Evolutionary conservation across 1,140 invertebrate genomes (phyloP).

Genomic region (Cepaea nemoralis): DNA sequence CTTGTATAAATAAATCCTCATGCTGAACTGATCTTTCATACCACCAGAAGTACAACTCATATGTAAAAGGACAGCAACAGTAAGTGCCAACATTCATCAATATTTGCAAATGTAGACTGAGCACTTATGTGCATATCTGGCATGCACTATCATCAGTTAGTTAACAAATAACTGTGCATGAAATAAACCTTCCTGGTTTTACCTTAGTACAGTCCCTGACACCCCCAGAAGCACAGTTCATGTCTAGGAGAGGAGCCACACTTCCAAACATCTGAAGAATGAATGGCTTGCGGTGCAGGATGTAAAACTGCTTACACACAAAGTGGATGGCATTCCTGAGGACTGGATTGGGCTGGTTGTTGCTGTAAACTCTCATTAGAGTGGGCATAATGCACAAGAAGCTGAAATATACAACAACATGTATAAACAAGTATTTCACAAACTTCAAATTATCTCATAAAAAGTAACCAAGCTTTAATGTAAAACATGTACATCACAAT

Average conservation of each 20-base stretch:
- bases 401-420: slow-evolving; percentile 71
- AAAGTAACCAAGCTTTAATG: no score
- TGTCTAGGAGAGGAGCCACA: slow-evolving; percentile 92
- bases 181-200: slow-evolving; percentile 29
- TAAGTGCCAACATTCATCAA: no score
- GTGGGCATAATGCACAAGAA: slow-evolving; percentile 98
- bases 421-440: neutral
- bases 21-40: no score
- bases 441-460: neutral
- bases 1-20: no score
- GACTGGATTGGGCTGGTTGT: slow-evolving; percentile 93
- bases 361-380: slow-evolving; percentile 94
- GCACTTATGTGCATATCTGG: no score
- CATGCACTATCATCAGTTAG: no score
- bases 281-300: slow-evolving; percentile 98
- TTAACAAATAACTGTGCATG: no score
- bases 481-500: no score
- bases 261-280: slow-evolving; percentile 99
- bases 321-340: slow-evolving; percentile 97
- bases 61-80: no score
- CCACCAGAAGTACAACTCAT: no score
- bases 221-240: slow-evolving; percentile 75
- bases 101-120: no score
- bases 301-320: slow-evolving; percentile 97
- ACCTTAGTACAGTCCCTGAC: slow-evolving; percentile 87